Evolutionary conservation across 2,888 invertebrate species (phyloP).

Genomic region (Doris montereyensis): DNA sequence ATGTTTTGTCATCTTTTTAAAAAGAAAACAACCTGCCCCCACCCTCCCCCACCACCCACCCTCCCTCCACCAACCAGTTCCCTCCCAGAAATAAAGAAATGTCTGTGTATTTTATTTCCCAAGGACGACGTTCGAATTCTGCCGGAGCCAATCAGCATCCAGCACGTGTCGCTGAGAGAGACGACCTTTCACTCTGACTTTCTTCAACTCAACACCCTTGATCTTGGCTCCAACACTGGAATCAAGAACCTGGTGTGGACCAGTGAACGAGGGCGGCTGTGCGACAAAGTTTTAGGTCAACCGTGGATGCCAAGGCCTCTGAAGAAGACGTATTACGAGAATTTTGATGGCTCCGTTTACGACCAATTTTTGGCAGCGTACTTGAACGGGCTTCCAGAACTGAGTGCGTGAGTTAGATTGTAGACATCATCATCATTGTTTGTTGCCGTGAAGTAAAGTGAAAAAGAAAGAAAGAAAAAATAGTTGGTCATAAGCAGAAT

Average conservation of each 20-base stretch:
- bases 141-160: slow-evolving; percentile 82
- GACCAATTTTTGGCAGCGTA: slow-evolving; percentile 86
- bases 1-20: too few relatives aligned
- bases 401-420: too few relatives aligned
- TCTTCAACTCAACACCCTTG: slow-evolving; percentile 82
- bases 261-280: slow-evolving; percentile 60
- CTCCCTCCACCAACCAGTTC: not conserved
- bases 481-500: too few relatives aligned
- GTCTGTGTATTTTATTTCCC: too few relatives aligned
- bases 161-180: slow-evolving; percentile 87
- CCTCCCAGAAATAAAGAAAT: too few relatives aligned
- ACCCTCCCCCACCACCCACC: not conserved
- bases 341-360: slow-evolving; percentile 86
- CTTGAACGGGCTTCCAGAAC: slow-evolving; percentile 30
- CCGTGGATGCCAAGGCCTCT: slow-evolving; percentile 77
- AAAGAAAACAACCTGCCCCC: not conserved
- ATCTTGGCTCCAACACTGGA: slow-evolving; percentile 75
- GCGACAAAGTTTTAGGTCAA: slow-evolving; percentile 76
- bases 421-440: too few relatives aligned
- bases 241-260: slow-evolving; percentile 87
- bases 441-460: too few relatives aligned
- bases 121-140: slow-evolving; percentile 77
- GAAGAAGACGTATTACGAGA: slow-evolving; percentile 80
- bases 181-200: slow-evolving; percentile 85
- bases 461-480: too few relatives aligned